These are phyloP conservation scores for Tympanuchus pallidicinctus DNA, from an alignment of 2,113 vertebrate species.

Conservation along the genomic window DNA sequence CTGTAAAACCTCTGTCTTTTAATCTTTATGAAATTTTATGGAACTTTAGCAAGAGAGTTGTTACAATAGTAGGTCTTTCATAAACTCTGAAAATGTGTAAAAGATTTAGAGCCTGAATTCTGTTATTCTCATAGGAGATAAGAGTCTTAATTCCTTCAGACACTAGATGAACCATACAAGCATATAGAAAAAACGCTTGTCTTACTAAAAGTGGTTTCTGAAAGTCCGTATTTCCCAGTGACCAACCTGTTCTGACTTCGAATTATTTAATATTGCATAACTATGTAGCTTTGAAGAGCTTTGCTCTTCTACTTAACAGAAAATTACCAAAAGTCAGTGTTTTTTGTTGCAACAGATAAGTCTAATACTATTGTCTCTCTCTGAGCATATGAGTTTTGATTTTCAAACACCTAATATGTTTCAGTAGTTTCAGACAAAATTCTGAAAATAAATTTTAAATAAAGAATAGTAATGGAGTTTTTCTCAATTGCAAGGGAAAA, in stretches of 20 bases:
- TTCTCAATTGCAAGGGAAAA: background rate
- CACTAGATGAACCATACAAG: background rate
- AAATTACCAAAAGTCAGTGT: background rate
- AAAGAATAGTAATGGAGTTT: background rate
- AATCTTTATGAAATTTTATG: background rate
- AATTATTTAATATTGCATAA: background rate
- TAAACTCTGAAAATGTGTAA: background rate
- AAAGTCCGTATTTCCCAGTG: background rate
- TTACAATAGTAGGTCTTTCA: background rate
- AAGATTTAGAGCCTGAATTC: background rate
- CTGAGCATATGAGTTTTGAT: background rate
- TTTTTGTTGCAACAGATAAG: background rate
- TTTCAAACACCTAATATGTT: background rate
- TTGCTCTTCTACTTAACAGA: background rate
- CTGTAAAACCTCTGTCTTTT: background rate
- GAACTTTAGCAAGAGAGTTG: background rate
- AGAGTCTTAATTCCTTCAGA: background rate
- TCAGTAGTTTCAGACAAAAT: background rate
- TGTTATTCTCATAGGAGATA: background rate
- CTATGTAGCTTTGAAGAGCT: background rate
- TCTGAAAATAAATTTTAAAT: background rate
- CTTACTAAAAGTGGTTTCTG: background rate
- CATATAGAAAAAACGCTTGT: background rate
- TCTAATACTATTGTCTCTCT: background rate
- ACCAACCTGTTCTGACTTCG: background rate